Evolutionary conservation across 2,797 vertebrate species (phyloP).

Genomic region (Numenius phaeopus): DNA sequence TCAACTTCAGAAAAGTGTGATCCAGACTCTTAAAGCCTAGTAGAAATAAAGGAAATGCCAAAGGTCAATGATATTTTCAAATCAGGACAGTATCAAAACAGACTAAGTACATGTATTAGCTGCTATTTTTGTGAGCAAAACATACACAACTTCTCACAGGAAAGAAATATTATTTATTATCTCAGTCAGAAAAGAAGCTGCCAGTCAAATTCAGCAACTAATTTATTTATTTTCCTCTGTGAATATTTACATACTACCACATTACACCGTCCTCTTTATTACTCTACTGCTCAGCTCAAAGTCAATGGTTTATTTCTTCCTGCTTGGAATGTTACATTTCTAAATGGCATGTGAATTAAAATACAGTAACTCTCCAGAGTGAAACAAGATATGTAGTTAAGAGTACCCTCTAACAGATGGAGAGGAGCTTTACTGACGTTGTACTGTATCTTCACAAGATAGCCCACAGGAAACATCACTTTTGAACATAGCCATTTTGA

Average conservation of each 20-base stretch:
- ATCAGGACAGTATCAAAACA: background rate
- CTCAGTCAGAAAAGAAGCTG: background rate
- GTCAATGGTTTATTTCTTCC: constrained; percentile 1
- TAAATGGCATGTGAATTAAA: background rate
- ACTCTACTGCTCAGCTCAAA: background rate
- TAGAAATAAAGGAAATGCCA: background rate
- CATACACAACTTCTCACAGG: background rate
- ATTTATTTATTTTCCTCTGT: background rate
- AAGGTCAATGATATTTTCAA: background rate
- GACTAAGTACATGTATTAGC: background rate
- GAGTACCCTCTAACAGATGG: constrained; percentile 22
- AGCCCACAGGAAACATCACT: constrained; percentile 54
- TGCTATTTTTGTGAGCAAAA: background rate
- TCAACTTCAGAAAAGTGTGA: background rate
- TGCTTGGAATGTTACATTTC: background rate
- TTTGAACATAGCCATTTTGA: background rate
- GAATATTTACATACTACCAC: constrained; percentile 2
- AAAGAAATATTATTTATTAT: background rate
- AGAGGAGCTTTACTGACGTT: background rate
- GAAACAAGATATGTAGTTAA: background rate
- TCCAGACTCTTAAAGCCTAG: background rate
- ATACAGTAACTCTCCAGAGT: background rate
- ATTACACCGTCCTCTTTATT: background rate
- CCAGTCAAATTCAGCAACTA: background rate
- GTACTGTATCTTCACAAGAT: constrained; percentile 10